A percentile compares a stretch with the other conserved stretches of the same genome.
These are phyloP conservation scores for Nemopilema nomurai DNA, from an alignment of 30 jellyfish, hydroid and myxozoan species.

Conservation along the genomic window DNA sequence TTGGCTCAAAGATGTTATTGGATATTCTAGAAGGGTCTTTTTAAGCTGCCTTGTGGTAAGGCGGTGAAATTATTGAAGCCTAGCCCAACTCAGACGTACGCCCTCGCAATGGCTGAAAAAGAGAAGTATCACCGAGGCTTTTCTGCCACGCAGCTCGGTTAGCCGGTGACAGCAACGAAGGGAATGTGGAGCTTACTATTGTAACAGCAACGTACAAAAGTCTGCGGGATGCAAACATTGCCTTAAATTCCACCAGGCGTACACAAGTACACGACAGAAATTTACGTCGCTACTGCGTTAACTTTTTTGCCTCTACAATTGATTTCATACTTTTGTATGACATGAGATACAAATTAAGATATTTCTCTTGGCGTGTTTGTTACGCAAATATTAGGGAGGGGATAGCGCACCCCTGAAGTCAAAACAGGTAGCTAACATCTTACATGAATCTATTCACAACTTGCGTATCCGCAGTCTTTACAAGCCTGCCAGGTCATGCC, in stretches of 20 bases:
- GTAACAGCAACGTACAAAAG: background rate
- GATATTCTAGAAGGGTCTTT: background rate
- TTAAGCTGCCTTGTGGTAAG: background rate
- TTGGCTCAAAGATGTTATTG: background rate
- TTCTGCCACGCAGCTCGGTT: background rate
- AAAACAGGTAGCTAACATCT: background rate
- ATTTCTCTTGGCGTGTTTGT: background rate
- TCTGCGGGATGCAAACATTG: background rate
- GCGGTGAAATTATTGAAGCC: background rate
- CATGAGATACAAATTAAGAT: background rate
- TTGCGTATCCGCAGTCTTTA: background rate
- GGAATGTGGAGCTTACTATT: background rate
- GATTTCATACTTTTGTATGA: too few species aligned
- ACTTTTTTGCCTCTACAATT: too few species aligned
- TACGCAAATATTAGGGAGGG: background rate
- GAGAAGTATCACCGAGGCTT: background rate
- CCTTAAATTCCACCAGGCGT: too few species aligned
- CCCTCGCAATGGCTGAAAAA: background rate
- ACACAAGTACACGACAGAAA: too few species aligned
- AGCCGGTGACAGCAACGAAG: background rate
- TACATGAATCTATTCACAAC: background rate
- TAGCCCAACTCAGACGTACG: background rate
- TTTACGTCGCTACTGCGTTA: too few species aligned
- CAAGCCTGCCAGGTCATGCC: background rate
- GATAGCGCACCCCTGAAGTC: too few species aligned